A percentile compares a stretch with the other conserved stretches of the same genome.
These are phyloP conservation scores for Rhabditoides inermis DNA, from an alignment of 2,888 invertebrate genomes.

Conservation along the genomic window DNA sequence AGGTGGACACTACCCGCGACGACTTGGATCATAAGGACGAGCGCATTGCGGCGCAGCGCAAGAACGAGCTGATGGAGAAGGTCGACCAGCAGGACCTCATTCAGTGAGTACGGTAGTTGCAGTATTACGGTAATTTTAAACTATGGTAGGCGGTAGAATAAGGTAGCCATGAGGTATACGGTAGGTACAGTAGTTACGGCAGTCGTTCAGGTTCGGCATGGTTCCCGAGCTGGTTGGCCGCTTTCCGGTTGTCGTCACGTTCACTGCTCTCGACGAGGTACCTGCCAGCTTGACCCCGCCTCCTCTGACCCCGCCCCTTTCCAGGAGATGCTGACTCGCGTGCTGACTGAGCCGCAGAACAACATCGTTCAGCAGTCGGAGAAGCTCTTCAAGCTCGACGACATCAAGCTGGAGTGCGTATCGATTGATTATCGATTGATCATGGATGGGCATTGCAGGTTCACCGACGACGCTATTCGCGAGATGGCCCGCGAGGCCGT, in stretches of 20 bases:
- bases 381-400: conserved; percentile 83
- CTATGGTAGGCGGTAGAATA: too few species aligned
- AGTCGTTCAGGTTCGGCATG: conserved; percentile 64
- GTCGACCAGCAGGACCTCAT: conserved; percentile 35
- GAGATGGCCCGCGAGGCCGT: conserved; percentile 85
- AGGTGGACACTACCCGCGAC: too few species aligned
- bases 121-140: too few species aligned
- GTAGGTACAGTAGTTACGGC: too few species aligned
- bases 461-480: conserved; percentile 75
- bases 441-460: conserved; percentile 78
- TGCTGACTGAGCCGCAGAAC: conserved; percentile 92
- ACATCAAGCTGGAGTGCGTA: conserved; percentile 19
- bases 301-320: conserved; percentile 37
- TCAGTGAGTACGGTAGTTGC: background rate
- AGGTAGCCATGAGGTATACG: too few species aligned
- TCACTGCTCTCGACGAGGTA: conserved; percentile 79
- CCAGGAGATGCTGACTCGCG: conserved; percentile 72
- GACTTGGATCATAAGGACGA: conserved; percentile 25
- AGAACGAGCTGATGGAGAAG: conserved; percentile 27
- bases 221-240: conserved; percentile 66
- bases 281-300: background rate
- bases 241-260: conserved; percentile 92
- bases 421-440: background rate
- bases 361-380: conserved; percentile 93
- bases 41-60: conserved; percentile 21